phyloP scores from a whole-genome alignment of 2,888 invertebrate genomes.

The Nomada fucata region DNA sequence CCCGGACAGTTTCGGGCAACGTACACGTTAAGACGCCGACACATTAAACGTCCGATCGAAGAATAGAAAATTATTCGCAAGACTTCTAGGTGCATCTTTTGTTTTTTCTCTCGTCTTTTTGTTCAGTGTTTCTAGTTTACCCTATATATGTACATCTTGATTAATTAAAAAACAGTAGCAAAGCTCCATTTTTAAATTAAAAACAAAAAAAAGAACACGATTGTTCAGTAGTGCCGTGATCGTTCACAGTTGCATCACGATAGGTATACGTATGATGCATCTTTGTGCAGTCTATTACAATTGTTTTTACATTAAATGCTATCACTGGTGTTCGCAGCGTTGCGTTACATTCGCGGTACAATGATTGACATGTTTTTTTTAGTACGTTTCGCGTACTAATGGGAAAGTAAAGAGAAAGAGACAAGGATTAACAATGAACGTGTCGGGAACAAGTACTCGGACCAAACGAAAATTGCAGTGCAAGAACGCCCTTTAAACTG shows the following conservation, averaged over 20 bases:
- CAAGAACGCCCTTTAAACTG: background rate
- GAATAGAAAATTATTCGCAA: too few species aligned
- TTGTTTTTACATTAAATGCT: constrained; percentile 24
- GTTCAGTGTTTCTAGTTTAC: too few species aligned
- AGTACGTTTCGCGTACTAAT: background rate
- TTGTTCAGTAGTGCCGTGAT: constrained; percentile 34
- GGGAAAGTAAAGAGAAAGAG: background rate
- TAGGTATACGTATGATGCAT: background rate
- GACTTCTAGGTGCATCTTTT: too few species aligned
- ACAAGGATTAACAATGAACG: background rate
- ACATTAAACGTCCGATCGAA: too few species aligned
- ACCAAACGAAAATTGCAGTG: background rate
- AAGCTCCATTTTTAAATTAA: background rate
- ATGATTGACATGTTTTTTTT: background rate
- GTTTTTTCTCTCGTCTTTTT: too few species aligned
- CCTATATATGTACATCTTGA: constrained; percentile 22
- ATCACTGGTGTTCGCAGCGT: constrained; percentile 9
- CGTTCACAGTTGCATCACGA: background rate
- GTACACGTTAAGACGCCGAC: background rate
- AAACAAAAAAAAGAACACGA: constrained; percentile 6
- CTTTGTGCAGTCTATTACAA: constrained; percentile 15
- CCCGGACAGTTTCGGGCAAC: constrained; percentile 17
- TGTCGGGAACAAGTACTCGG: background rate
- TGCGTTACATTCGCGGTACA: constrained; percentile 1
- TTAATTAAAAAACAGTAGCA: constrained; percentile 12